Evolutionary conservation across 1,140 invertebrate species (phyloP).

Genomic region (Drosophila watanabei): DNA sequence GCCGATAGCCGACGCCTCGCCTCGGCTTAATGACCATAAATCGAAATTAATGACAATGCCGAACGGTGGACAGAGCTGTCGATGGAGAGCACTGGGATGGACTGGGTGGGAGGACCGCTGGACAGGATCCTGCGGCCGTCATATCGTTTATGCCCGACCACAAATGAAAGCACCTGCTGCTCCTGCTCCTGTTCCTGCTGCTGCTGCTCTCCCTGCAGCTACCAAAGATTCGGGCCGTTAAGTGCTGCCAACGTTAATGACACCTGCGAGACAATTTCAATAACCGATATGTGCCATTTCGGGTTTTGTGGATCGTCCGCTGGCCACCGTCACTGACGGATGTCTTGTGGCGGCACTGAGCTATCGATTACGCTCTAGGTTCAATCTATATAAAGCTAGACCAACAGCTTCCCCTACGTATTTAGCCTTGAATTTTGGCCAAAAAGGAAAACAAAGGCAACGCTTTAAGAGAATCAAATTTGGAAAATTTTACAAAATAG

Average conservation of each 20-base stretch:
- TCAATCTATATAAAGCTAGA: slow-evolving; percentile 22
- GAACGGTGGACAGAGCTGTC: slow-evolving; percentile 31
- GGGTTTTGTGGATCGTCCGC: slow-evolving; percentile 39
- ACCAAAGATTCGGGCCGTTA: slow-evolving; percentile 25
- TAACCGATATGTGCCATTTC: slow-evolving; percentile 75
- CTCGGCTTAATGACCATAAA: slow-evolving; percentile 80
- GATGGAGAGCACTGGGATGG: slow-evolving; percentile 2
- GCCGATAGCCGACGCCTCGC: slow-evolving; percentile 51
- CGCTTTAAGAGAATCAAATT: too few relatives aligned
- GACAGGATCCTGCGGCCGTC: slow-evolving; percentile 21
- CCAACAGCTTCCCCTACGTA: background rate
- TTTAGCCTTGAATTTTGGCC: background rate
- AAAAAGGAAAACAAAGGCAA: background rate
- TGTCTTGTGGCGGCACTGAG: slow-evolving; percentile 39
- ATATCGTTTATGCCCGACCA: slow-evolving; percentile 53
- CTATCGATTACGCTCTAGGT: slow-evolving; percentile 54
- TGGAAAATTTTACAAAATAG: background rate
- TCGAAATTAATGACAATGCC: slow-evolving; percentile 78
- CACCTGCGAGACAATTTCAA: slow-evolving; percentile 83
- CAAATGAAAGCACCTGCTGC: slow-evolving; percentile 76
- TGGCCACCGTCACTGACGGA: slow-evolving; percentile 20
- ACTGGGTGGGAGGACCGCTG: background rate
- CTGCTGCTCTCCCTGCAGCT: background rate
- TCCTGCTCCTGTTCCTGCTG: slow-evolving; percentile 1
- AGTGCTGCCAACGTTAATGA: slow-evolving; percentile 70